Evolutionary conservation across 2,888 invertebrate species (phyloP), one percentile per base, ranked within the genome.

Genomic region (Pilophorus perplexus): DNA sequence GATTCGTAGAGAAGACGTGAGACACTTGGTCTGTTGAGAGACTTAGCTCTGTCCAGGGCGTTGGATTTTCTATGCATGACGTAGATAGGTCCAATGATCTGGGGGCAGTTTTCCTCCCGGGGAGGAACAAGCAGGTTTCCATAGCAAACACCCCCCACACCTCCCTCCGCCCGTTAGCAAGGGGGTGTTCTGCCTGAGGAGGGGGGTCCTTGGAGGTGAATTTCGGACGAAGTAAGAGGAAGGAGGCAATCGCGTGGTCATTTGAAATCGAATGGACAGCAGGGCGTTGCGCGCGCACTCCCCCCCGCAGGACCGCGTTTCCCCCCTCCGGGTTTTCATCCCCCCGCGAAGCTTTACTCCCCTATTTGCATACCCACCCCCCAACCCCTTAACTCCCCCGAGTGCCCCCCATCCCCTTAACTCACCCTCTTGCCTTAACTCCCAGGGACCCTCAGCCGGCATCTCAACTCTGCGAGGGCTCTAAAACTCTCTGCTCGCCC

Each of bases 171-270:
- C n/a, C n/a, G n/a, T n/a, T n/a, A n/a, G 28, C 5, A 14, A 5
- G 52, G 6, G 52, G 52, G n/a, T 4, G 48, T 4, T 4, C 20
- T 6, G 23, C 48, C 10, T 16, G 18, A 5, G 48, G 48, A 23
- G 40, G 57, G 20, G 48, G 62, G 62, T 62, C 62, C 62, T 62
- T 62, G 46, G 62, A 62, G 62, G 62, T 62, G 62, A 62, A 62
- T 62, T 62, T 62, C 62, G 62, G 62, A 62, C 62, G 62, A 62
- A 62, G 62, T 62, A 62, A 62, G 55, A 55, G 62, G 62, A 62
- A 62, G 62, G 62, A 62, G 62, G 62, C 62, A 62, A 62, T 62
- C 62, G 62, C 62, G 62, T 62, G 62, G 62, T 62, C 62, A 62
- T 62, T 62, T 62, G 62, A 48, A 62, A 62, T 62, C 62, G 62